A percentile compares a stretch with the other conserved stretches of the same genome.
Evolutionary conservation across 1,140 invertebrate genomes (phyloP).

Genomic region (Coptotermes formosanus): DNA sequence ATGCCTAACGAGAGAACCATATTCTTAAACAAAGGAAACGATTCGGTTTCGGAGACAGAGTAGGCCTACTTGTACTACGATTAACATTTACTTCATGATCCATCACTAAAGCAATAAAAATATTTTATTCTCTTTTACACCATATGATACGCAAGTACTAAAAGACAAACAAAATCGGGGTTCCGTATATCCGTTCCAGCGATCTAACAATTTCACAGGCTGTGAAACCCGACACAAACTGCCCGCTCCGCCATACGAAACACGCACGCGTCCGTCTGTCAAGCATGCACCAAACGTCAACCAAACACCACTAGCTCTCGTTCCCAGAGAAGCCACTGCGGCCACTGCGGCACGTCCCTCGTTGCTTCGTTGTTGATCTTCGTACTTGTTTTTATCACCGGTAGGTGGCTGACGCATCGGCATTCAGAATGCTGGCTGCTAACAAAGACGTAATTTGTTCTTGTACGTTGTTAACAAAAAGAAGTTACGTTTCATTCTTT

Average conservation of each 20-base stretch:
- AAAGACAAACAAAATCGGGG: background rate
- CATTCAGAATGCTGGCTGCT: background rate
- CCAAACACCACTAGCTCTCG: background rate
- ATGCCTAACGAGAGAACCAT: background rate
- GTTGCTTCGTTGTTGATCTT: constrained; percentile 17
- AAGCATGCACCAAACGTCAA: background rate
- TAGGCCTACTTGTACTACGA: background rate
- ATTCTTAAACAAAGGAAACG: background rate
- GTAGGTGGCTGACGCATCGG: background rate
- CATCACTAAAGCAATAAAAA: background rate
- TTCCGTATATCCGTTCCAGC: background rate
- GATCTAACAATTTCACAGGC: background rate
- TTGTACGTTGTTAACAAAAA: too few species aligned
- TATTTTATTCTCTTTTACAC: background rate
- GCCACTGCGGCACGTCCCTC: background rate
- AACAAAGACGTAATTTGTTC: background rate
- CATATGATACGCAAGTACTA: background rate
- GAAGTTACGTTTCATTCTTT: too few species aligned
- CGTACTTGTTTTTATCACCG: background rate
- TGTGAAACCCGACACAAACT: background rate
- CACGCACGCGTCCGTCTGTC: background rate
- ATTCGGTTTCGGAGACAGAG: background rate
- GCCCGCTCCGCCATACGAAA: background rate
- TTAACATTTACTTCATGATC: background rate
- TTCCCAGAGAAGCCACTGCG: background rate